A percentile compares a stretch with the other conserved stretches of the same genome.
Evolutionary conservation across 2,113 vertebrate species (phyloP).

Genomic region (Vidua macroura): DNA sequence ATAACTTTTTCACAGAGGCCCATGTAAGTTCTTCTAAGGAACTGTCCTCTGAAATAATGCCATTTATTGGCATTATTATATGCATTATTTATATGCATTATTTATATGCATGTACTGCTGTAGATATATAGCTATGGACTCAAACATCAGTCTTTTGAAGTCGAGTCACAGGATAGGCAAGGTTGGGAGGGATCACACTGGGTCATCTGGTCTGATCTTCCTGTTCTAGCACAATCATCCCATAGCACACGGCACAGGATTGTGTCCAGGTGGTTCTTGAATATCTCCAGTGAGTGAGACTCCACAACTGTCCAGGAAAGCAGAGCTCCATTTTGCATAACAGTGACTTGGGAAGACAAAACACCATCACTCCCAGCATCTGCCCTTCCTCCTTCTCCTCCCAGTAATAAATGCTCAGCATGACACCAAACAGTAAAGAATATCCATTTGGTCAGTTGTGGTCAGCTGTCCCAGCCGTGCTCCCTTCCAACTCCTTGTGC

Average conservation of each 20-base stretch:
- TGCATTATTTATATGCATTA: too few relatives aligned
- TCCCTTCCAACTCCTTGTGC: neutral
- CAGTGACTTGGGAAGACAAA: neutral
- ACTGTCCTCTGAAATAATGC: neutral
- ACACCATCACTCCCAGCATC: neutral
- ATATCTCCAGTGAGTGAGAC: neutral
- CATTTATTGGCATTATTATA: neutral
- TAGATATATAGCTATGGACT: neutral
- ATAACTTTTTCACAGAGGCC: neutral
- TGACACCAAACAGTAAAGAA: neutral
- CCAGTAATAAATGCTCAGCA: neutral
- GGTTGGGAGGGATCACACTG: neutral
- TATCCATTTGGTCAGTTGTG: neutral
- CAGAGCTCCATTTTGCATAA: neutral
- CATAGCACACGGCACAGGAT: neutral
- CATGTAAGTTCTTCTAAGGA: neutral
- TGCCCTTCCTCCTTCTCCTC: neutral
- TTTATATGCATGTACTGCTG: neutral
- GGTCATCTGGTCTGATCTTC: too few relatives aligned
- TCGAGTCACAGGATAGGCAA: neutral
- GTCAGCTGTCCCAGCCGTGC: neutral
- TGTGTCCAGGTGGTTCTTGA: neutral
- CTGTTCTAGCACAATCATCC: neutral
- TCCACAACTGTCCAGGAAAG: neutral
- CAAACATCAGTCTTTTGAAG: neutral